Evolutionary conservation across 2,797 vertebrate species (phyloP).

Genomic region (Acanthis flammea): DNA sequence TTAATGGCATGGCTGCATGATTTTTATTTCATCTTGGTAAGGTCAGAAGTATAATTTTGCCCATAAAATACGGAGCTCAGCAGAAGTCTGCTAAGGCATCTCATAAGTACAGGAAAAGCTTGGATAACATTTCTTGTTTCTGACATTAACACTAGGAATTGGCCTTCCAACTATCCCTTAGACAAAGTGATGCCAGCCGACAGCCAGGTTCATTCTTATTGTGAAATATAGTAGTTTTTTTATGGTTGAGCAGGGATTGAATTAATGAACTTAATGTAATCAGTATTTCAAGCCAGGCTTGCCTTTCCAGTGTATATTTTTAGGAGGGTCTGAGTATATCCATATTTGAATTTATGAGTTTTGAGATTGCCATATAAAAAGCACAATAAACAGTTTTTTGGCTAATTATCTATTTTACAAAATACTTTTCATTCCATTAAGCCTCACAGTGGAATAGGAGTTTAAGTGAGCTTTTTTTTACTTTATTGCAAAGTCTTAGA

Average conservation of each 20-base stretch:
- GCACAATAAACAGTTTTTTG: not conserved
- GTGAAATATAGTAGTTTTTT: not conserved
- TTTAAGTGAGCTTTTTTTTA: not conserved
- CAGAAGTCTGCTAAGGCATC: not conserved
- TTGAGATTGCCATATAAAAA: constrained; percentile 4
- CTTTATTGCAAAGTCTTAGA: not conserved
- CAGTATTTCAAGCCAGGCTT: not conserved
- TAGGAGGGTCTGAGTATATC: not conserved
- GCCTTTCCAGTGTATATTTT: not conserved
- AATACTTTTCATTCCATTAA: not conserved
- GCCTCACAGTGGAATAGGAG: not conserved
- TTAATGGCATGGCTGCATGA: not conserved
- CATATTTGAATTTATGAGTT: not conserved
- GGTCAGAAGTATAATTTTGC: not conserved
- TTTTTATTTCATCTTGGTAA: not conserved
- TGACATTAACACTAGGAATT: not conserved
- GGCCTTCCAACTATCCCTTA: not conserved
- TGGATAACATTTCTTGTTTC: not conserved
- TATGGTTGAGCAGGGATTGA: not conserved
- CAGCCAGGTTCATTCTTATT: not conserved
- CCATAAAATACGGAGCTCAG: not conserved
- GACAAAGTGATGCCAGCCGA: not conserved
- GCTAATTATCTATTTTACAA: not conserved
- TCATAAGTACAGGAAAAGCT: not conserved
- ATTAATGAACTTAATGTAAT: not conserved